Conservation (phyloP, 2,888 invertebrate species). For the Halictus ligatus region DNA sequence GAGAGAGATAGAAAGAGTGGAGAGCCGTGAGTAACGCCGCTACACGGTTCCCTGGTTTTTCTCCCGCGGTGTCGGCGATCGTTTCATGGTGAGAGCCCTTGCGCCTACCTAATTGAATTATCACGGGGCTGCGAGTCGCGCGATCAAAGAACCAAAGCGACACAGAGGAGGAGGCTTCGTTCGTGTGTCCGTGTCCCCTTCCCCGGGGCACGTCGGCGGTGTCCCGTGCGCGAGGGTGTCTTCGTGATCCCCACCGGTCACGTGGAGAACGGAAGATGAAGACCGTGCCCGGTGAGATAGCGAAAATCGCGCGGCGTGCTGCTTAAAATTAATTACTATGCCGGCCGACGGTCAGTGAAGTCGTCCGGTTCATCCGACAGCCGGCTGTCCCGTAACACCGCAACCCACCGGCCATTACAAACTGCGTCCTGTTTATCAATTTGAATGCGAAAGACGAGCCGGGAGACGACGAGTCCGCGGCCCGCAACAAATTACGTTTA, state of each 20-base stretch:
- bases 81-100: neutral
- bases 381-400: conserved; percentile 69
- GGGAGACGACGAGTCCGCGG: conserved; percentile 67
- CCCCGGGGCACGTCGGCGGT: neutral
- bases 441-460: conserved; percentile 73
- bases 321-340: conserved; percentile 82
- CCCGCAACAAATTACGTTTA: conserved; percentile 73
- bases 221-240: conserved; percentile 40
- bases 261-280: conserved; percentile 40
- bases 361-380: conserved; percentile 78
- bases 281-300: conserved; percentile 71
- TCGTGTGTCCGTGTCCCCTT: conserved; percentile 12
- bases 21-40: neutral
- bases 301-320: conserved; percentile 79
- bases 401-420: conserved; percentile 67
- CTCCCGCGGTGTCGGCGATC: neutral
- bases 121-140: conserved; percentile 20
- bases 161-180: neutral
- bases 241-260: conserved; percentile 37
- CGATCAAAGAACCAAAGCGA: conserved; percentile 11
- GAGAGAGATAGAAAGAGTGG: neutral
- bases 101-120: conserved; percentile 40
- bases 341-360: conserved; percentile 74
- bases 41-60: conserved; percentile 1
- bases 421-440: conserved; percentile 78